Conservation (phyloP, 1,140 invertebrate genomes). For the Leptonema lineaticorne region DNA sequence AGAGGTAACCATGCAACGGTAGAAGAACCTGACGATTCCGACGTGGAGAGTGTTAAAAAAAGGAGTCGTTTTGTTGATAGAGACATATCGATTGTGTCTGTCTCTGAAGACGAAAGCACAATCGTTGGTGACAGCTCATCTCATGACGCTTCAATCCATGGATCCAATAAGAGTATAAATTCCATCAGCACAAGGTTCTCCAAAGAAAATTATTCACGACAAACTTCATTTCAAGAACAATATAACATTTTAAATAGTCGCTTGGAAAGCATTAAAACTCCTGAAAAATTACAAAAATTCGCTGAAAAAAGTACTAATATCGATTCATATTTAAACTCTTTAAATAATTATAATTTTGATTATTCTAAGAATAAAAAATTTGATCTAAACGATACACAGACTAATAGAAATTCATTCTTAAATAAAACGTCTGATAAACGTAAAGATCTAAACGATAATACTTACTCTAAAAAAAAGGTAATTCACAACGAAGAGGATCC, state of each 20-base stretch:
- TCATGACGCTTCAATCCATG: conserved; percentile 60
- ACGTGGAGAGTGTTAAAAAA: conserved; percentile 49
- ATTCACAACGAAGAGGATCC: conserved; percentile 50
- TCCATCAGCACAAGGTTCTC: conserved; percentile 54
- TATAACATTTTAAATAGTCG: conserved; percentile 42
- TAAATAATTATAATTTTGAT: neutral
- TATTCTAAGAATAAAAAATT: neutral
- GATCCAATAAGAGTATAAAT: conserved; percentile 53
- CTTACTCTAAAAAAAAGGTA: neutral
- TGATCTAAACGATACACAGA: neutral
- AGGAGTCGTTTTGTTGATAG: conserved; percentile 51
- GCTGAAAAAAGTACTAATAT: neutral
- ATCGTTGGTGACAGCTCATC: conserved; percentile 58
- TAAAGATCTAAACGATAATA: neutral
- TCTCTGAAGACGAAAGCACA: conserved; percentile 65
- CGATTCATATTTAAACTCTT: neutral
- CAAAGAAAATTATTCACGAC: conserved; percentile 53
- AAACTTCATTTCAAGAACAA: conserved; percentile 55
- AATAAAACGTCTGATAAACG: conserved; percentile 5
- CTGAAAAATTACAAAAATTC: neutral
- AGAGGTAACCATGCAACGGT: conserved; percentile 54
- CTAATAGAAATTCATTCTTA: neutral
- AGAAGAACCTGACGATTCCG: conserved; percentile 58
- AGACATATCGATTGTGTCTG: conserved; percentile 63
- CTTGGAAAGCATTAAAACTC: neutral